Percentiles rank a stretch among this genome's conserved stretches.
phyloP scores from a whole-genome alignment of 2,888 invertebrate species.

The Norana najaformis region DNA sequence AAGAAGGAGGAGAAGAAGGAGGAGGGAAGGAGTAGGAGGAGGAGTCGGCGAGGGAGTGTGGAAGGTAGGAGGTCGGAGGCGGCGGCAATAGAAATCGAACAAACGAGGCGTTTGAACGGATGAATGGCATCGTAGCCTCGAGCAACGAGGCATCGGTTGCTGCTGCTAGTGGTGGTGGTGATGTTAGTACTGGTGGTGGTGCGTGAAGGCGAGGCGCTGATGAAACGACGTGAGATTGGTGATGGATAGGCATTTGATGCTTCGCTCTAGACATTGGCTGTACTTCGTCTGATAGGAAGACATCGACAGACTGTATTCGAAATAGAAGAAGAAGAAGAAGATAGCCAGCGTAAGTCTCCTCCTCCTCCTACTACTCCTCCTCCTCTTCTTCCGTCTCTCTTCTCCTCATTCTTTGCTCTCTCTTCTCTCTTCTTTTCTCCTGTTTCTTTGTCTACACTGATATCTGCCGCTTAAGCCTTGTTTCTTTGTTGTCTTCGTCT shows the following conservation, averaged over 20 bases:
- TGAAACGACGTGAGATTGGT: constrained; percentile 9
- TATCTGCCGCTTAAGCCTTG: not conserved
- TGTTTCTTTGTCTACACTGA: not conserved
- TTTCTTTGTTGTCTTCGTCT: not conserved
- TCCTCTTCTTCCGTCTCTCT: not conserved
- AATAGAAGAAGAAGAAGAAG: not conserved
- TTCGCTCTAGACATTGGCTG: not conserved
- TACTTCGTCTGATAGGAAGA: not conserved
- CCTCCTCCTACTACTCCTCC: not conserved
- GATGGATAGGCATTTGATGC: not conserved
- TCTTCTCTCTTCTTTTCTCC: not conserved
- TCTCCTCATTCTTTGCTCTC: too few relatives aligned
- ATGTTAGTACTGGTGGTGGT: not conserved
- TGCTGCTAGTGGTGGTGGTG: not conserved
- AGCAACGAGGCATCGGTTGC: not conserved
- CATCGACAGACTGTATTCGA: not conserved
- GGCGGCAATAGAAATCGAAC: not conserved
- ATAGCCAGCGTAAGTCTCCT: not conserved
- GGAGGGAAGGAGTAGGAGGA: too few relatives aligned
- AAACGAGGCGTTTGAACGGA: constrained; percentile 7
- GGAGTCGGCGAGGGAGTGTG: too few relatives aligned
- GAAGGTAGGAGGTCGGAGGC: not conserved
- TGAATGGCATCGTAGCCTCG: constrained; percentile 13
- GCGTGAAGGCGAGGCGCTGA: not conserved
- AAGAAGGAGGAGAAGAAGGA: not conserved